Evolutionary conservation across 2,113 vertebrate species (phyloP), one percentile per base, ranked within the genome.

Genomic region (Thamnophis sirtalis): DNA sequence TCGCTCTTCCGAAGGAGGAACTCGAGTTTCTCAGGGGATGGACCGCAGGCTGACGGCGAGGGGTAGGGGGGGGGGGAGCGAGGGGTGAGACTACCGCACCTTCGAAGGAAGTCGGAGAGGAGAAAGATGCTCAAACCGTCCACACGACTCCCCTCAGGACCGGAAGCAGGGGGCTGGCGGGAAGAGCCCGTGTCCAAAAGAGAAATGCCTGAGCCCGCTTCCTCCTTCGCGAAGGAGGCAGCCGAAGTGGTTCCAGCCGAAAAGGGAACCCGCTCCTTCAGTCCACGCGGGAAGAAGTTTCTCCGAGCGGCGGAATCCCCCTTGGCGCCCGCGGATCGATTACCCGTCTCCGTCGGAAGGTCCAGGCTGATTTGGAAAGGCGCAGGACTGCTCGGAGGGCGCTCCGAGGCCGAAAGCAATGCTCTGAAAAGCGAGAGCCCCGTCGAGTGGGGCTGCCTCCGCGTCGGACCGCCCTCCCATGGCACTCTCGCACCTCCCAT

Each of bases 211-310:
- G 43, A 28, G 0, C 73, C 89, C 89, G 94, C 95, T 96, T 96
- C 96, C 96, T 96, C 95, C 89, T 96, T 94, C 92, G 89, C 90
- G 63, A 55, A 88, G 4, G 60, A 55, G 90, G 84, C 94, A 60
- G 92, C 94, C 94, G 88, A 91, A 93, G 10, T 50, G 5, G 15
- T 73, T 7, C 68, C n/a, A 38, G 68, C 7, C 73, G 7, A 43
- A n/a, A n/a, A n/a, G 3, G 3, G 15, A 17, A n/a, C 0, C 15
- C 15, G 11, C 19, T 88, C 86, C 19, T 9, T 53, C 24, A 53
- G 5, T 86, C 49, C 10, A 21, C n/a, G 33, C 43, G 17, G 0
- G 33, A 80, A 17, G 5, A n/a, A 38, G 49, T 43, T 3, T 6
- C 15, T 9, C 88, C n/a, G 17, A 7, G 9, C 9, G 53, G 21